Percentiles rank a stretch among this genome's conserved stretches.
These are phyloP conservation scores for Nilaparvata lugens DNA, from an alignment of 1,140 invertebrate species.

Conservation along the genomic window DNA sequence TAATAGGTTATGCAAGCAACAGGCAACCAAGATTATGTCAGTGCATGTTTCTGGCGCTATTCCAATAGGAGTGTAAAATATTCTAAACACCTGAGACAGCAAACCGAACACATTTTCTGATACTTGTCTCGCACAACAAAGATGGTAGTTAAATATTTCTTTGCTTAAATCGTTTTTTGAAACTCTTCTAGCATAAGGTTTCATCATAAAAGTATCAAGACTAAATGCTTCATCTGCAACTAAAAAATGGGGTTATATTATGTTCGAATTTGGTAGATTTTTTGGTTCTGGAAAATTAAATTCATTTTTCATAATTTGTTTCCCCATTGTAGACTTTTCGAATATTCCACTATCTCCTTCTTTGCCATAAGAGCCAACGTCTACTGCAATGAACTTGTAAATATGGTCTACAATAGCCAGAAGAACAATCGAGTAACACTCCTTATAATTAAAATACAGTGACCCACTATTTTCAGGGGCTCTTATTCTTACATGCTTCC, in stretches of 20 bases:
- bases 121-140: neutral
- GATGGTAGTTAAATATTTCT: constrained; percentile 4
- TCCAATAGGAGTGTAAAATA: neutral
- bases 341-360: constrained; percentile 35
- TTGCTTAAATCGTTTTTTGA: too few relatives aligned
- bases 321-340: constrained; percentile 28
- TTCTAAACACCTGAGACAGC: neutral
- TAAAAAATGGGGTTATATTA: constrained; percentile 25
- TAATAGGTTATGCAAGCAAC: neutral
- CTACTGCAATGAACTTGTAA: constrained; percentile 31
- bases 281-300: constrained; percentile 28
- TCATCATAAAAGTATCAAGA: too few relatives aligned
- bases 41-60: neutral
- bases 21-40: neutral
- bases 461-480: constrained; percentile 32
- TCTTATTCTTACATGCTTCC: constrained; percentile 37
- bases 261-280: constrained; percentile 11
- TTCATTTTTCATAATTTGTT: constrained; percentile 26
- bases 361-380: constrained; percentile 36
- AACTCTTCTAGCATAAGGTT: too few relatives aligned
- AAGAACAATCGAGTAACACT: constrained; percentile 35
- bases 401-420: constrained; percentile 33
- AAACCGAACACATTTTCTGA: constrained; percentile 12
- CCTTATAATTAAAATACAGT: constrained; percentile 38
- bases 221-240: constrained; percentile 25